Percentiles rank a stretch among this genome's conserved stretches.
phyloP scores from a whole-genome alignment of 2,888 invertebrate genomes.

The Apoda limacodes region DNA sequence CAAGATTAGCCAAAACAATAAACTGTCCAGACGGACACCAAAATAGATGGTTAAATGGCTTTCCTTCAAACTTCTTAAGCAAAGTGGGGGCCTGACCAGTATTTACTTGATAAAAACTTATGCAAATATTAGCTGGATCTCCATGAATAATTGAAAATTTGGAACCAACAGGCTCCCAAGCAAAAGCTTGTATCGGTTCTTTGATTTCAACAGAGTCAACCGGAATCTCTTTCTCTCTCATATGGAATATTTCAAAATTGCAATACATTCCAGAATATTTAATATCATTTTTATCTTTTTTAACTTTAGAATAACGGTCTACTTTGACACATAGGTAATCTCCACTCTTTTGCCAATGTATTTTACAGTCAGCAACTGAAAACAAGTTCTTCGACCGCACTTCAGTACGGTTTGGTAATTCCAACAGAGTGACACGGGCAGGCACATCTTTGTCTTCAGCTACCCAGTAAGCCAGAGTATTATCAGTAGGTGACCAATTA shows the following conservation, averaged over 20 bases:
- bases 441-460: slow-evolving; percentile 98
- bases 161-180: slow-evolving; percentile 97
- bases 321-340: slow-evolving; percentile 96
- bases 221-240: slow-evolving; percentile 97
- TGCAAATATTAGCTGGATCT: slow-evolving; percentile 83
- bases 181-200: slow-evolving; percentile 92
- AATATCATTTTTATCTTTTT: slow-evolving; percentile 92
- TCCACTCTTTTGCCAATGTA: slow-evolving; percentile 99
- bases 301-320: slow-evolving; percentile 85
- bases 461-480: slow-evolving; percentile 97
- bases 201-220: slow-evolving; percentile 98
- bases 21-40: slow-evolving; percentile 98
- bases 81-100: slow-evolving; percentile 90
- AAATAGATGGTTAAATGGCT: slow-evolving; percentile 91
- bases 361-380: slow-evolving; percentile 97
- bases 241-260: slow-evolving; percentile 99
- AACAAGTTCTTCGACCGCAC: slow-evolving; percentile 95
- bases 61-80: slow-evolving; percentile 89
- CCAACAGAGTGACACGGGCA: slow-evolving; percentile 92
- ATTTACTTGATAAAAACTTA: slow-evolving; percentile 91
- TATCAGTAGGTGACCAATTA: slow-evolving; percentile 98
- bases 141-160: slow-evolving; percentile 98
- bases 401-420: slow-evolving; percentile 91
- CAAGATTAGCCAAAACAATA: slow-evolving; percentile 91
- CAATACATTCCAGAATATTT: slow-evolving; percentile 98